These are phyloP conservation scores for Aegotheles bennettii DNA, from an alignment of 2,113 vertebrate genomes.

Conservation along the genomic window DNA sequence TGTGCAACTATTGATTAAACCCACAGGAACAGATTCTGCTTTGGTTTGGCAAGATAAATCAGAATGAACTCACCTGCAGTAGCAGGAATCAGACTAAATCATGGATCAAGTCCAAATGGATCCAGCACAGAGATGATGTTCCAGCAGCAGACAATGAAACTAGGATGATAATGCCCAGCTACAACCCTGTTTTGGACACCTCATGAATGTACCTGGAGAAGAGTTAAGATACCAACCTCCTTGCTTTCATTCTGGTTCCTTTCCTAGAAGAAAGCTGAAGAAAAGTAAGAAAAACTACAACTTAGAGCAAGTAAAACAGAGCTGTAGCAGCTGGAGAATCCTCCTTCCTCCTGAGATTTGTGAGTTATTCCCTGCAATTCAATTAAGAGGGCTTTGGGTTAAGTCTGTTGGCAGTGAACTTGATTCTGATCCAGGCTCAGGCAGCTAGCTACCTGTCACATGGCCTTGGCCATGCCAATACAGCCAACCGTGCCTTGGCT, in stretches of 20 bases:
- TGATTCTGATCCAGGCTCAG: not conserved
- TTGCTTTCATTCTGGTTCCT: not conserved
- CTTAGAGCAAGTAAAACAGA: not conserved
- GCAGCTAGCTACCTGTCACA: not conserved
- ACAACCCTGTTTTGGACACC: not conserved
- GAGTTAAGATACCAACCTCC: not conserved
- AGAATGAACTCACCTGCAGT: not conserved
- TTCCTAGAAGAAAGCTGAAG: not conserved
- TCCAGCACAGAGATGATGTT: not conserved
- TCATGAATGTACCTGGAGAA: not conserved
- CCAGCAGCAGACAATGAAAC: not conserved
- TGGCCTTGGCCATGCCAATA: not conserved
- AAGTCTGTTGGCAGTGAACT: not conserved
- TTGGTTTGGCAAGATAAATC: not conserved
- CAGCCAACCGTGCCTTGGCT: not conserved
- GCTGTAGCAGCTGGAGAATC: not conserved
- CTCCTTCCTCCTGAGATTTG: not conserved
- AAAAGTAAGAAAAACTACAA: not conserved
- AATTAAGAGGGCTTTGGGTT: not conserved
- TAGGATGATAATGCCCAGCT: not conserved
- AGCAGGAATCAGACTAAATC: not conserved
- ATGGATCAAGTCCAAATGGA: not conserved
- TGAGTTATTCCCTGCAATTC: not conserved
- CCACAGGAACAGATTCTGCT: not conserved
- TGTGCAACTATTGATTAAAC: not conserved